Conservation (phyloP, 2,888 invertebrate species). For the Pyrochroa serraticornis region DNA sequence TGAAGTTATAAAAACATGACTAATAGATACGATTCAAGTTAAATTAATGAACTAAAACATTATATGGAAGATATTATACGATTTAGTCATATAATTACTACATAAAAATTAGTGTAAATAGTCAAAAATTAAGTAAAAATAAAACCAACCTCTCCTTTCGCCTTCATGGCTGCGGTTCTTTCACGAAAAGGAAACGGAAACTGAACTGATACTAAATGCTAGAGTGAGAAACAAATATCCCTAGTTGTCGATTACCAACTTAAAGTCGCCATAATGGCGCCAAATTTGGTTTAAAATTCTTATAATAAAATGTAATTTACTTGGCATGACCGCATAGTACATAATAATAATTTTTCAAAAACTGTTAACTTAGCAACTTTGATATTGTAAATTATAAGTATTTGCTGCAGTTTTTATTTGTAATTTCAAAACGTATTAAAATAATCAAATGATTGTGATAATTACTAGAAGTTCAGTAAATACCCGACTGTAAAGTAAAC, state of each 20-base stretch:
- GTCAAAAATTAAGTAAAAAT: slow-evolving; percentile 29
- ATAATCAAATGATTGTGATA: too few species aligned
- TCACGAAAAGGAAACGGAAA: slow-evolving; percentile 49
- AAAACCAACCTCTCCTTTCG: slow-evolving; percentile 80
- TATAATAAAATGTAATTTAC: too few species aligned
- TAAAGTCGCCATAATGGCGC: not conserved
- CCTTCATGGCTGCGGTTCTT: slow-evolving; percentile 70
- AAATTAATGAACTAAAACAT: not conserved
- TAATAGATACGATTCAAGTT: not conserved
- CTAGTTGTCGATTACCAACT: slow-evolving; percentile 2
- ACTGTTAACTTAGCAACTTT: too few species aligned
- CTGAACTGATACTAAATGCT: not conserved
- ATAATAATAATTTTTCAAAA: too few species aligned
- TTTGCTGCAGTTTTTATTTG: too few species aligned
- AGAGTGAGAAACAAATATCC: slow-evolving; percentile 16
- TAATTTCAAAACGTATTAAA: too few species aligned
- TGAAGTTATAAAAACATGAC: not conserved
- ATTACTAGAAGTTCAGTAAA: too few species aligned
- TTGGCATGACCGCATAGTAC: too few species aligned
- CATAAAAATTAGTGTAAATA: slow-evolving; percentile 6
- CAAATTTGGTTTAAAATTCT: not conserved
- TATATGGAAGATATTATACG: not conserved
- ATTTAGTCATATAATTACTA: not conserved
- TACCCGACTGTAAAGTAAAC: too few species aligned
- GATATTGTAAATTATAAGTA: too few species aligned